Evolutionary conservation across 2,797 vertebrate species (phyloP), one percentile per base, ranked within the genome.

Genomic region (Typhlichthys subterraneus): DNA sequence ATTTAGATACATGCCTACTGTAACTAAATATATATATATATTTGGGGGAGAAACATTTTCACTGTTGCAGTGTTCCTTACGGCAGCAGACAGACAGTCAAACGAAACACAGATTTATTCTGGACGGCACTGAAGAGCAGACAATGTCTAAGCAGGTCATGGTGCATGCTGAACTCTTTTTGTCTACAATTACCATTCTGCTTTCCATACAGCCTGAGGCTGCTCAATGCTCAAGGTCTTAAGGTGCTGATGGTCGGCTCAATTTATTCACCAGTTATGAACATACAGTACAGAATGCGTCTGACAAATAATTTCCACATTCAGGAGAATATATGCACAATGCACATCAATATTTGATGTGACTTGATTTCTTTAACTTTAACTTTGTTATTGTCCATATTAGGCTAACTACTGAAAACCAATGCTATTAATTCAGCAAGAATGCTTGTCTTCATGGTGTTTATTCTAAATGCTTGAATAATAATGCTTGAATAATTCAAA

Each of bases 211-310:
- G 63, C 73, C 69, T 10, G 50, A 56, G 55, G 62, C 65, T 19
- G 29, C 74, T 83, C 73, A 73, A 84, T 82, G 79, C 82, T 85
- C 77, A 76, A 73, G 61, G 70, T 71, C 61, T 77, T 69, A 72
- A 57, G 53, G 59, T 61, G 31, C 65, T 70, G 69, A 88, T 80
- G 57, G 65, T 81, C 63, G 68, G 45, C 70, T 77, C 42, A 65
- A 79, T 86, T 80, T 76, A 79, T 77, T 72, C 65, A 29, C 42
- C 66, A 50, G 60, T 72, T 61, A 59, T 31, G 64, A 51, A 68
- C 33, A 42, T 69, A 64, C 49, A 64, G 70, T 69, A 64, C 49
- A 64, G 70, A 2, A 9, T 53, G 15, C 45, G 42, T 69, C 58
- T 49, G 59, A 54, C 38, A 23, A 71, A 66, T 58, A 33, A 23